Base-by-base conservation (phyloP, 2,797 vertebrate species). In the Macrochelys suwanniensis region DNA sequence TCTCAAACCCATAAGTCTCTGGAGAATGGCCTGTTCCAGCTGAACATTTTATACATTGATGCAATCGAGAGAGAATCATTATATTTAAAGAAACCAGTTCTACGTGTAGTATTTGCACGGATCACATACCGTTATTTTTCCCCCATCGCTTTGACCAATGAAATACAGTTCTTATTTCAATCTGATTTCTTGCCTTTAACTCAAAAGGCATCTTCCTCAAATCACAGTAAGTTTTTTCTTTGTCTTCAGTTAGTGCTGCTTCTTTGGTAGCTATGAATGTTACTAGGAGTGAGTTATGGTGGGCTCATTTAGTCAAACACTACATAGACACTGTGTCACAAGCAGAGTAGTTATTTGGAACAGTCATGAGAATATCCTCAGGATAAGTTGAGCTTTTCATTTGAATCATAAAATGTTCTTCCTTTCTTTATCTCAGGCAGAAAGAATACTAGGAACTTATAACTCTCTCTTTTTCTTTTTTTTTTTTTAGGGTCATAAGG, bases 271-370 rank as follows among this genome's bases (percentile, higher is more conserved):
- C 82, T 87, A 78, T 59, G 93, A 94, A 91, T 95, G 94, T 92
- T 56, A 92, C 93, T 92, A 96, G 88, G 94, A 96, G 94, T 92
- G 65, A 92, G 80, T 89, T 87, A 92, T 17, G 4, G 56, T 19
- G 5, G 56, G 56, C 89, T 97, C 97, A 95, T 88, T 92, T 89
- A 97, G 96, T 97, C 95, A 97, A 96, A 96, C 88, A 89, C 84
- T 87, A 47, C 47, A 89, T 50, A 92, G 26, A 76, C 50, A 74
- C 57, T 59, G 49, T 91, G 79, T 93, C 49, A 84, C 92, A 80
- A 25, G 87, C 42, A 80, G 80, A 95, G 77, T 49, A 94, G 50
- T 88, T 88, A 95, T 1, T n/a, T 91, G 82, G 88, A 93, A 83
- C 80, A 91, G 54, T 90, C 85, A 91, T 31, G 88, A 97, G 81